phyloP scores from a whole-genome alignment of 2,797 vertebrate species.

The Strix occidentalis region DNA sequence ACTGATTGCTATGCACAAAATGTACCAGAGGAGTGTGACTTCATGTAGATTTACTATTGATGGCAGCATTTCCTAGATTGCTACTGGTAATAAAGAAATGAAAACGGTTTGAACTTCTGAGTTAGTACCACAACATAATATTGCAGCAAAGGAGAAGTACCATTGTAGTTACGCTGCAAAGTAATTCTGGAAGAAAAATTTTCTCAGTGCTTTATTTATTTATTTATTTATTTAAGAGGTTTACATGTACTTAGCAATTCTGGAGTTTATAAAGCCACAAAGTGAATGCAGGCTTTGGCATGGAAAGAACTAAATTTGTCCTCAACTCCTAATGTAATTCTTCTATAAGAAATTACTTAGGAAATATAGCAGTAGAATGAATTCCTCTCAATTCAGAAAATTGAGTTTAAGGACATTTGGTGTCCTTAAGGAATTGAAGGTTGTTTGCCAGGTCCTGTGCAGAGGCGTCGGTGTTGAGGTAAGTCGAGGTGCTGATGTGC shows the following conservation, averaged over 20 bases:
- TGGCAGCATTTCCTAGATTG: constrained; percentile 31
- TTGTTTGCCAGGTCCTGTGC: not conserved
- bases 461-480: not conserved
- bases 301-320: not conserved
- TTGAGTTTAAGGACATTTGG: not conserved
- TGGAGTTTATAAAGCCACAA: not conserved
- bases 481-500: not conserved
- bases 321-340: not conserved
- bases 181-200: not conserved
- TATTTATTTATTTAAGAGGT: not conserved
- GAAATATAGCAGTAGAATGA: not conserved
- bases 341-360: not conserved
- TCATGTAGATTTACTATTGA: constrained; percentile 57
- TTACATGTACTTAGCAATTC: not conserved
- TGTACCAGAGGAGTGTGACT: not conserved
- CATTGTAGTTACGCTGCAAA: not conserved
- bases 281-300: not conserved
- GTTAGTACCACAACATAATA: not conserved
- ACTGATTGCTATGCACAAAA: constrained; percentile 62
- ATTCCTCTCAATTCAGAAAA: not conserved
- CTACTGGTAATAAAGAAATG: constrained; percentile 49
- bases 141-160: not conserved
- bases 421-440: not conserved
- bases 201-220: not conserved
- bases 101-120: not conserved